Conservation (phyloP, 2,113 vertebrate species). For the Cryptomyrus ogoouensis region DNA sequence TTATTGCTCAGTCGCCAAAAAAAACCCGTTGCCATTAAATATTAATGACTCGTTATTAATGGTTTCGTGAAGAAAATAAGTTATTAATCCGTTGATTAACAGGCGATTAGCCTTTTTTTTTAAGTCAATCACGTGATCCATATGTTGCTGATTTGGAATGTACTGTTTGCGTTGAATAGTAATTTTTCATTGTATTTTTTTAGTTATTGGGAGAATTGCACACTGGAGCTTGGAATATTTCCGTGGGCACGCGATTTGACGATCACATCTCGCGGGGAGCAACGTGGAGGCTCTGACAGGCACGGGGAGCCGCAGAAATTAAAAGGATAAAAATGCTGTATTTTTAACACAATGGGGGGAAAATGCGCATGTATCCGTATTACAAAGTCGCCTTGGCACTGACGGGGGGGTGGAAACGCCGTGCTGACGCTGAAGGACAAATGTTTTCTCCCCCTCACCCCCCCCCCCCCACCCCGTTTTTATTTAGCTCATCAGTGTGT, state of each 20-base stretch:
- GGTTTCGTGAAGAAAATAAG: constrained; percentile 72
- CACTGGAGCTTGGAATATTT: constrained; percentile 52
- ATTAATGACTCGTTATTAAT: constrained; percentile 74
- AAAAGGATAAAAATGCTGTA: constrained; percentile 57
- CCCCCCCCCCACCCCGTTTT: constrained; percentile 28
- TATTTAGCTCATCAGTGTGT: constrained; percentile 55
- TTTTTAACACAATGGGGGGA: constrained; percentile 63
- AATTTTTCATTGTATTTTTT: constrained; percentile 65
- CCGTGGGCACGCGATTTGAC: constrained; percentile 14
- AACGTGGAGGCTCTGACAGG: constrained; percentile 18
- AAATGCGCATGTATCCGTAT: constrained; percentile 61
- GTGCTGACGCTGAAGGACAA: constrained; percentile 58
- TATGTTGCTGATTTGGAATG: constrained; percentile 66
- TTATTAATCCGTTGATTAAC: constrained; percentile 77
- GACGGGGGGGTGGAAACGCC: constrained; percentile 48
- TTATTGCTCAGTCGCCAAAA: constrained; percentile 56
- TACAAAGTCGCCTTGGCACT: constrained; percentile 50
- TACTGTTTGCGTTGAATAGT: constrained; percentile 53
- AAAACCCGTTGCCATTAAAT: constrained; percentile 67
- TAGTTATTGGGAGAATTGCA: constrained; percentile 65
- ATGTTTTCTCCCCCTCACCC: constrained; percentile 5
- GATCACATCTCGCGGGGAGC: constrained; percentile 38
- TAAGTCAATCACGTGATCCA: constrained; percentile 66
- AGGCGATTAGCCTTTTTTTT: constrained; percentile 77
- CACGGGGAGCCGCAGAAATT: constrained; percentile 35